Percentiles rank a stretch among this genome's conserved stretches.
Evolutionary conservation across 2,797 vertebrate genomes (phyloP).

Genomic region (Molossus molossus): DNA sequence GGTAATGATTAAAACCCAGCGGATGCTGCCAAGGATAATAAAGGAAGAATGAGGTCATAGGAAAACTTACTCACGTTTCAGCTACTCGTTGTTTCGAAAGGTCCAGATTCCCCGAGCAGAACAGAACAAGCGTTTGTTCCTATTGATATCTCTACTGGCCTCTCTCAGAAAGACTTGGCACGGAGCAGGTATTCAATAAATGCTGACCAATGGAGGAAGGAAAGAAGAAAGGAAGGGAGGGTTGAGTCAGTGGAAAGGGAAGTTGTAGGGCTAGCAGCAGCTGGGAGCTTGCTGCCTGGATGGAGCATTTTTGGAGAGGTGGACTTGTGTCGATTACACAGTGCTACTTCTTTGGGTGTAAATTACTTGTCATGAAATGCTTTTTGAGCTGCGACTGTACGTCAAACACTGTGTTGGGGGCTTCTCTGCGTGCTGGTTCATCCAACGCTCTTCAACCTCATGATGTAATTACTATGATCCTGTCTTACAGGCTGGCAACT

Average conservation of each 20-base stretch:
- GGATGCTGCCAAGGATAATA: conserved; percentile 67
- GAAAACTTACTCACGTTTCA: conserved; percentile 71
- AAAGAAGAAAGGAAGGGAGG: background rate
- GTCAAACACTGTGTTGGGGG: background rate
- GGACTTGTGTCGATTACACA: fast-evolving
- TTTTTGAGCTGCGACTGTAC: background rate
- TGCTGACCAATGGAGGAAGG: background rate
- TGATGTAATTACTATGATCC: background rate
- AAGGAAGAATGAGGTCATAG: conserved; percentile 83
- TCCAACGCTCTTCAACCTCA: background rate
- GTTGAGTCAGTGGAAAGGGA: background rate
- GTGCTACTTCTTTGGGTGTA: background rate
- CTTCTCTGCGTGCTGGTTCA: background rate
- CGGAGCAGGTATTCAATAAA: fast-evolving
- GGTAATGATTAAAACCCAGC: conserved; percentile 78
- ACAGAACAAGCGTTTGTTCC: conserved; percentile 2
- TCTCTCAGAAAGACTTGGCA: background rate
- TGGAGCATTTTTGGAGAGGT: background rate
- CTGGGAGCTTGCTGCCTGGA: background rate
- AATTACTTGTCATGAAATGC: background rate
- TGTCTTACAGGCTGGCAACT: background rate
- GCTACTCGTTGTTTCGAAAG: conserved; percentile 73
- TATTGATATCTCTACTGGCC: background rate
- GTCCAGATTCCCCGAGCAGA: conserved; percentile 32
- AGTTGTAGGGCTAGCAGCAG: background rate